Evolutionary conservation across 2,113 vertebrate genomes (phyloP).

Genomic region (Neogale vison): DNA sequence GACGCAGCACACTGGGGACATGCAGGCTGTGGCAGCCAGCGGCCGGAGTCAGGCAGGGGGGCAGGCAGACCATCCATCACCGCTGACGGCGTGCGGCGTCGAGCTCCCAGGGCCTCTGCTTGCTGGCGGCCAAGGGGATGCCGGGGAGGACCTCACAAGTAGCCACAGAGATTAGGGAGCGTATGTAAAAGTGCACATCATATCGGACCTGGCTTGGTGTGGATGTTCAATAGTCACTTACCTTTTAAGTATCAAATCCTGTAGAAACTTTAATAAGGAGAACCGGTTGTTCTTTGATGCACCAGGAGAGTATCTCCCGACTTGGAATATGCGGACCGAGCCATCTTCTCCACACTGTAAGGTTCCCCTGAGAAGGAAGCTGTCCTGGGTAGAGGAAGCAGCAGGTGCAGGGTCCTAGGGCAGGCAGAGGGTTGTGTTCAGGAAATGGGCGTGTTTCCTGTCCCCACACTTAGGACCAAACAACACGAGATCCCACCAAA

Average conservation of each 20-base stretch:
- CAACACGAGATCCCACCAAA: neutral
- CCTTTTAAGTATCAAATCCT: neutral
- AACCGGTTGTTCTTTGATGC: neutral
- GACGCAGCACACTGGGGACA: accelerated
- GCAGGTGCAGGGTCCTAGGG: neutral
- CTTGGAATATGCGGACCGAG: neutral
- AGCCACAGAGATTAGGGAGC: neutral
- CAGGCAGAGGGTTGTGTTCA: neutral
- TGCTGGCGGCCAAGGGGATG: neutral
- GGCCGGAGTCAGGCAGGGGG: neutral
- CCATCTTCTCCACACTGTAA: neutral
- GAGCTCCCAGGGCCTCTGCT: neutral
- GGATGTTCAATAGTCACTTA: neutral
- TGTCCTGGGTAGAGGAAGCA: neutral
- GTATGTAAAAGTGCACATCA: neutral
- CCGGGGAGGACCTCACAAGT: neutral
- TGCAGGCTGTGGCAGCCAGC: neutral
- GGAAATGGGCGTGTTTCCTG: neutral
- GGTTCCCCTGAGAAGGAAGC: neutral
- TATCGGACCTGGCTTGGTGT: neutral
- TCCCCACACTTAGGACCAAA: neutral
- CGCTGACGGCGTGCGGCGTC: accelerated
- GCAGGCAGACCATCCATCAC: neutral
- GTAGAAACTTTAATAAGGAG: neutral
- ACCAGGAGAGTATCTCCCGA: neutral